These are phyloP conservation scores for Bryconaethiops microstoma DNA, from an alignment of 2,797 vertebrate species.

Conservation along the genomic window DNA sequence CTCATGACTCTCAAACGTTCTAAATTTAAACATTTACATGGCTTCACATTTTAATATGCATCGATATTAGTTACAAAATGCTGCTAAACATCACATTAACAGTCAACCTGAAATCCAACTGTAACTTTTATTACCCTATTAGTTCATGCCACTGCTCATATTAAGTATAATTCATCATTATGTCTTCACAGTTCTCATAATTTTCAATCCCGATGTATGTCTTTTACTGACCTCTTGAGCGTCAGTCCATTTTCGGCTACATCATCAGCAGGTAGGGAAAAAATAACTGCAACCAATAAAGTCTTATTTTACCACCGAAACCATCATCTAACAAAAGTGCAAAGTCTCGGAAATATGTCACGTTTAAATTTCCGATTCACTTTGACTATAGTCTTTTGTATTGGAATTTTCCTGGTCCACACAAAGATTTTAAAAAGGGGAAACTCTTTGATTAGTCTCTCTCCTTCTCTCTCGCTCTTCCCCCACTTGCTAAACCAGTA, in stretches of 20 bases:
- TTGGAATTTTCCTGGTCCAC: constrained; percentile 8
- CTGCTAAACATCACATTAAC: background rate
- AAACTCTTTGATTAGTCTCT: background rate
- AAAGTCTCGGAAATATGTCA: no score
- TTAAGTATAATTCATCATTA: background rate
- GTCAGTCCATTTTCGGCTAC: background rate
- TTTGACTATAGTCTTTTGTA: background rate
- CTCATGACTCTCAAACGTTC: background rate
- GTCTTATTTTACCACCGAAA: no score
- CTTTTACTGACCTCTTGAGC: no score
- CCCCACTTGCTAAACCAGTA: background rate
- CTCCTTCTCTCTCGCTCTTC: background rate
- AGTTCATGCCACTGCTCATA: background rate
- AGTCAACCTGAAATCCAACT: background rate
- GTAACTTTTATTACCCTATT: background rate
- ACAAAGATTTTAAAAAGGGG: background rate
- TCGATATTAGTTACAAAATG: background rate
- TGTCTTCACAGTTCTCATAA: background rate
- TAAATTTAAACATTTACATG: background rate
- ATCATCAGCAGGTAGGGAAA: background rate
- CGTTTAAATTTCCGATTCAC: background rate
- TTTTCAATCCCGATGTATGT: no score
- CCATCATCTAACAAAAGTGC: no score
- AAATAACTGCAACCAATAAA: no score
- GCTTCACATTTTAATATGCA: background rate